These are phyloP conservation scores for Smittia sp. DNA, from an alignment of 2,888 invertebrate species.

Conservation along the genomic window DNA sequence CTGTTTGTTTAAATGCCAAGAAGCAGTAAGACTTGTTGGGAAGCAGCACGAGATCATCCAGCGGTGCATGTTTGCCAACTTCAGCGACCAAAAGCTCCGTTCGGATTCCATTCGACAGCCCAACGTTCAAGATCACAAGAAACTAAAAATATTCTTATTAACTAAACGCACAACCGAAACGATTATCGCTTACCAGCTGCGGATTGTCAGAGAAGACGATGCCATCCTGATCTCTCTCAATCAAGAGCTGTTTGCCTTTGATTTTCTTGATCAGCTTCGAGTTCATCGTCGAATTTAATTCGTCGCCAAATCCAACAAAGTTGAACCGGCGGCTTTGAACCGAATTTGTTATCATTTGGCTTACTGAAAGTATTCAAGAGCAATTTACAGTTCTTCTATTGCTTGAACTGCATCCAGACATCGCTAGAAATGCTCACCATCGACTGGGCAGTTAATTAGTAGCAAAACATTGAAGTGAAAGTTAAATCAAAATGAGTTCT, in stretches of 20 bases:
- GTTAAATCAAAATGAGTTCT: background rate
- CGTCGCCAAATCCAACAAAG: no score
- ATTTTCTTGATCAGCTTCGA: constrained; percentile 10
- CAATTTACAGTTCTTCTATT: no score
- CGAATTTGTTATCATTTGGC: no score
- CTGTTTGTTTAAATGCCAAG: constrained; percentile 58
- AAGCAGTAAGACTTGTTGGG: constrained; percentile 81
- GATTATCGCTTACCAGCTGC: background rate
- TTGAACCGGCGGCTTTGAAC: no score
- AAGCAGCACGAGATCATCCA: constrained; percentile 66
- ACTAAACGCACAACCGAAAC: background rate
- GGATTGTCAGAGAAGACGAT: constrained; percentile 19
- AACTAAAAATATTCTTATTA: constrained; percentile 42
- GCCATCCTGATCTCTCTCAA: background rate
- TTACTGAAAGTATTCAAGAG: no score
- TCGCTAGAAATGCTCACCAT: no score
- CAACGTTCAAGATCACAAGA: constrained; percentile 76
- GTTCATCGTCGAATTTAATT: no score
- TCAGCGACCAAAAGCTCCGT: constrained; percentile 60
- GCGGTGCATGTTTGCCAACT: constrained; percentile 55
- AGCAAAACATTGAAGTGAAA: no score
- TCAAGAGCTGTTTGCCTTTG: background rate
- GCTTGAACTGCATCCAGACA: no score
- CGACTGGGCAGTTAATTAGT: no score
- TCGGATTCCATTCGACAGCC: constrained; percentile 74